Percentiles rank a stretch among this genome's conserved stretches.
These are phyloP conservation scores for Ptychobarbus kaznakovi DNA, from an alignment of 2,797 vertebrate genomes.

Conservation along the genomic window DNA sequence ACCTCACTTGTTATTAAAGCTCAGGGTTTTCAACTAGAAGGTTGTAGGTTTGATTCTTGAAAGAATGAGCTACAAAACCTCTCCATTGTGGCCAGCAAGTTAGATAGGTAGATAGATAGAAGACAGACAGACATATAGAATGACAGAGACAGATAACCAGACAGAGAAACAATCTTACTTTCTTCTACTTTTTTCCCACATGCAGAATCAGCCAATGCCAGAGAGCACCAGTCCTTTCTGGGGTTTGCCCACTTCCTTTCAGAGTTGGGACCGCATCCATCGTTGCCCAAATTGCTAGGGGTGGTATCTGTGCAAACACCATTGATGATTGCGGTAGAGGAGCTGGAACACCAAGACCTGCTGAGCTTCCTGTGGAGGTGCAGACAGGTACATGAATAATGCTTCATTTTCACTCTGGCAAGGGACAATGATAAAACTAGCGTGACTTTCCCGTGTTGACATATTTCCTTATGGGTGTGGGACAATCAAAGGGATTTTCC, in stretches of 20 bases:
- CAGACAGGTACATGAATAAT: conserved; percentile 70
- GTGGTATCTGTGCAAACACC: conserved; percentile 78
- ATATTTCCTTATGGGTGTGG: neutral
- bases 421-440: neutral
- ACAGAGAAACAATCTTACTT: neutral
- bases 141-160: neutral
- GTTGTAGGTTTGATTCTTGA: neutral
- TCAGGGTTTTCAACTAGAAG: neutral
- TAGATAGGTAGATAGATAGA: neutral
- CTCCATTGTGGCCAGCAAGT: neutral
- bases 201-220: conserved; percentile 72
- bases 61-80: neutral
- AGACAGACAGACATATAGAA: neutral
- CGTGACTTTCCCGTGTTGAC: neutral
- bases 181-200: neutral
- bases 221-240: conserved; percentile 81
- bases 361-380: conserved; percentile 90
- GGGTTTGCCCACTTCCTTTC: conserved; percentile 85
- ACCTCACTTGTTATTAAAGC: neutral
- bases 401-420: neutral
- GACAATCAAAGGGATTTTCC: neutral
- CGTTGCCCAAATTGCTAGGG: conserved; percentile 83
- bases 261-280: conserved; percentile 81
- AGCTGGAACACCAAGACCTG: conserved; percentile 82
- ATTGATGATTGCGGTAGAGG: conserved; percentile 81